phyloP scores from a whole-genome alignment of 2,888 invertebrate species.

The Acanthococcus lagerstroemiae region DNA sequence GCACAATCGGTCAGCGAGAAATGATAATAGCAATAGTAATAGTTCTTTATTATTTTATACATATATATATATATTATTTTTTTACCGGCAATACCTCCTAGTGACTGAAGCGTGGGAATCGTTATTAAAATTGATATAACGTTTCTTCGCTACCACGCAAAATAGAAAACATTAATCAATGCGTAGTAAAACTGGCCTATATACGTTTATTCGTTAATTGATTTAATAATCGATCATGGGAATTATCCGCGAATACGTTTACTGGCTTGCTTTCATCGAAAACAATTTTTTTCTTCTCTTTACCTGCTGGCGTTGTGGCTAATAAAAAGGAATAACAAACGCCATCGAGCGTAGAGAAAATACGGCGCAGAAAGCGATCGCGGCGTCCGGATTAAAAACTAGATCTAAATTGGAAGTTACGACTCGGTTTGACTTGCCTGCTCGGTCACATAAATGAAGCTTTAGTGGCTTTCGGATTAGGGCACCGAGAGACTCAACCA shows the following conservation, averaged over 20 bases:
- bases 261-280: too few species aligned
- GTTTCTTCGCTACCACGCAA: slow-evolving; percentile 3
- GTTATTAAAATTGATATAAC: slow-evolving; percentile 22
- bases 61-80: neutral
- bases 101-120: slow-evolving; percentile 22
- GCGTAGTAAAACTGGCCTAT: neutral
- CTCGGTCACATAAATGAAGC: too few species aligned
- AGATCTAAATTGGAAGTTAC: too few species aligned
- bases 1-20: slow-evolving; percentile 18
- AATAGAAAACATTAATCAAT: slow-evolving; percentile 10
- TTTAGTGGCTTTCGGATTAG: too few species aligned
- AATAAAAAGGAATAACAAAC: too few species aligned
- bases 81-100: slow-evolving; percentile 12
- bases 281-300: too few species aligned
- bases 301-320: too few species aligned
- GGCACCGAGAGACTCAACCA: too few species aligned
- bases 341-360: too few species aligned
- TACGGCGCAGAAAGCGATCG: too few species aligned
- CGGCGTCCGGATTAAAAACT: too few species aligned
- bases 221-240: slow-evolving; percentile 9
- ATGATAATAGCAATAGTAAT: neutral
- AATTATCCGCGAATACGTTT: neutral
- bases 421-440: too few species aligned
- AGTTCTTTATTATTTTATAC: neutral
- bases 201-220: slow-evolving; percentile 7